Percentiles rank a stretch among this genome's conserved stretches.
phyloP scores from a whole-genome alignment of 2,797 vertebrate species.

The Gallinago solitaria region DNA sequence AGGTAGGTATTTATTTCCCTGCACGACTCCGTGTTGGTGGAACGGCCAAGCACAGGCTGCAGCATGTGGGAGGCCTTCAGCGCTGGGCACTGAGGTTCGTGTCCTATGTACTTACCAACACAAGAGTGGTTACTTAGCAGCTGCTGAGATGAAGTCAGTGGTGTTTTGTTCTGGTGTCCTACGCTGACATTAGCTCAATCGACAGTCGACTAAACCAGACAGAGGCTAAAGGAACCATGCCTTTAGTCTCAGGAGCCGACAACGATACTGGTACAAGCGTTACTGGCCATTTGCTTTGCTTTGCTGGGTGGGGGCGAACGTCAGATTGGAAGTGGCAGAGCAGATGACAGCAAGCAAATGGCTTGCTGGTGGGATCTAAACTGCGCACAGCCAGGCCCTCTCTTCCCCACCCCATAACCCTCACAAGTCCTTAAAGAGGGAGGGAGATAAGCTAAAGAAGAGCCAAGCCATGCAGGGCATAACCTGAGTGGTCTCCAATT shows the following conservation, averaged over 20 bases:
- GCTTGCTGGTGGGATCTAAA: background rate
- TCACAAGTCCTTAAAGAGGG: background rate
- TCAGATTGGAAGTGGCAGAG: background rate
- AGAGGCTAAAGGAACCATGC: background rate
- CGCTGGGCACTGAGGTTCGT: background rate
- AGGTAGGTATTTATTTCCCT: background rate
- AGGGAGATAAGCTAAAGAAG: background rate
- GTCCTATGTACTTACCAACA: too few relatives aligned
- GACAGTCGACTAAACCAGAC: background rate
- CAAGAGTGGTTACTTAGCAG: background rate
- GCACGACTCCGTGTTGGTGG: background rate
- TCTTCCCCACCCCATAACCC: background rate
- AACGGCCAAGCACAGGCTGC: background rate
- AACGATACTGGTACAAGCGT: background rate
- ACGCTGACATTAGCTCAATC: background rate
- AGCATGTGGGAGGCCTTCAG: background rate
- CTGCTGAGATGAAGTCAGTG: background rate
- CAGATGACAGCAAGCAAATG: background rate
- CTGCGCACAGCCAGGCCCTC: background rate
- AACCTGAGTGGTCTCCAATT: background rate
- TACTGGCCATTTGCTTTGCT: background rate
- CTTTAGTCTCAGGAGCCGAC: background rate
- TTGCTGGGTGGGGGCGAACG: background rate
- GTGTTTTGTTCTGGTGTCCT: background rate
- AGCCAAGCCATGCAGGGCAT: background rate